Conservation (phyloP, 1,140 invertebrate genomes). For the Piezodorus guildinii region DNA sequence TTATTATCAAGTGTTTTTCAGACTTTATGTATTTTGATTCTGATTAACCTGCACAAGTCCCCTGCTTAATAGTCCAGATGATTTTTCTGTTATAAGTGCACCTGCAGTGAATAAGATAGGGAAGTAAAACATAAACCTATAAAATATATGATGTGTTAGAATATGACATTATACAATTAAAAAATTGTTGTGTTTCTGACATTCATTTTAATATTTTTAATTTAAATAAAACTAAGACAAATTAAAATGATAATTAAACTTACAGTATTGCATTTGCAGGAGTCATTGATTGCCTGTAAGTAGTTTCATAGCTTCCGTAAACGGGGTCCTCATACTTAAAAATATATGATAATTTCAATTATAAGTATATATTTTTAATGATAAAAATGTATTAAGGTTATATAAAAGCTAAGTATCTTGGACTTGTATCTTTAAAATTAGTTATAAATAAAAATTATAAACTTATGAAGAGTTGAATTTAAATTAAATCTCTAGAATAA, state of each 20-base stretch:
- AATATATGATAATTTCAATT: not conserved
- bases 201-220: no score
- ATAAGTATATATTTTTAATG: no score
- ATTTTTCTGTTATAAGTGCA: conserved; percentile 77
- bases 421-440: no score
- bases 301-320: conserved; percentile 1
- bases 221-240: not conserved
- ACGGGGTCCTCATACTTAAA: conserved; percentile 9
- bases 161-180: no score
- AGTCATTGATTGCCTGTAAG: conserved; percentile 18
- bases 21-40: not conserved
- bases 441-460: no score
- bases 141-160: not conserved
- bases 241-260: conserved; percentile 8
- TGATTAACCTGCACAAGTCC: conserved; percentile 55
- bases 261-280: conserved; percentile 20
- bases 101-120: conserved; percentile 85
- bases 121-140: conserved; percentile 59
- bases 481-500: no score
- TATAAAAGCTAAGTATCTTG: no score
- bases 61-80: conserved; percentile 72
- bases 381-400: no score
- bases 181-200: no score
- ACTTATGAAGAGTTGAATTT: no score
- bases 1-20: not conserved